These are phyloP conservation scores for Nomada lathburiana DNA, from an alignment of 2,888 invertebrate species.

Conservation along the genomic window DNA sequence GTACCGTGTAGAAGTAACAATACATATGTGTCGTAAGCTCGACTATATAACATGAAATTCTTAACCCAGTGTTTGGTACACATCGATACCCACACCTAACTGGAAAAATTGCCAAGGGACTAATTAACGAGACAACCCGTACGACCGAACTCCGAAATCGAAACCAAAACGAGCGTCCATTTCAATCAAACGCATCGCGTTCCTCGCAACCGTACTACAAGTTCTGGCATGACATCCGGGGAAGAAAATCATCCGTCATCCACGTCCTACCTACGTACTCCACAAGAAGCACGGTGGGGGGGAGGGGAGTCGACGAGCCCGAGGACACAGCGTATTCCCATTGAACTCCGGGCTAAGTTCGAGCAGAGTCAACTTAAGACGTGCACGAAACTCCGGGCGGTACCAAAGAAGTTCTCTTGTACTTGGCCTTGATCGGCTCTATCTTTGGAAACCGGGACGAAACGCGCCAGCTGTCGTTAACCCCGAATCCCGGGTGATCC, in stretches of 20 bases:
- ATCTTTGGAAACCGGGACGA: constrained; percentile 63
- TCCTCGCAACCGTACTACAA: background rate
- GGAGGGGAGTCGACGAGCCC: background rate
- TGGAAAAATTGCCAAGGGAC: too few relatives aligned
- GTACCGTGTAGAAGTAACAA: too few relatives aligned
- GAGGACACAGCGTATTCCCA: background rate
- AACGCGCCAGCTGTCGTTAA: constrained; percentile 70
- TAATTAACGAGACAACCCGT: too few relatives aligned
- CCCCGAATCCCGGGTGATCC: constrained; percentile 68
- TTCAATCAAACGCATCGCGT: background rate
- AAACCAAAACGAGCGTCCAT: background rate
- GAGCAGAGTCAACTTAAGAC: constrained; percentile 26
- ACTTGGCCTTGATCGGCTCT: constrained; percentile 67
- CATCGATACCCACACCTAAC: too few relatives aligned
- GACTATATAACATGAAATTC: too few relatives aligned
- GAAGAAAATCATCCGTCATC: background rate
- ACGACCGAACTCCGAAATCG: background rate
- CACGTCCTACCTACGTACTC: background rate
- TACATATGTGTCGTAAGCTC: too few relatives aligned
- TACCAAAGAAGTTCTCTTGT: constrained; percentile 57
- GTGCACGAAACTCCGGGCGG: constrained; percentile 35
- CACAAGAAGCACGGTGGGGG: background rate
- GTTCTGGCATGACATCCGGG: too few relatives aligned
- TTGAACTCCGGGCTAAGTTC: constrained; percentile 46
- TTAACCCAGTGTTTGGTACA: too few relatives aligned